phyloP scores from a whole-genome alignment of 2,888 invertebrate genomes.

The Atrina japonica region DNA sequence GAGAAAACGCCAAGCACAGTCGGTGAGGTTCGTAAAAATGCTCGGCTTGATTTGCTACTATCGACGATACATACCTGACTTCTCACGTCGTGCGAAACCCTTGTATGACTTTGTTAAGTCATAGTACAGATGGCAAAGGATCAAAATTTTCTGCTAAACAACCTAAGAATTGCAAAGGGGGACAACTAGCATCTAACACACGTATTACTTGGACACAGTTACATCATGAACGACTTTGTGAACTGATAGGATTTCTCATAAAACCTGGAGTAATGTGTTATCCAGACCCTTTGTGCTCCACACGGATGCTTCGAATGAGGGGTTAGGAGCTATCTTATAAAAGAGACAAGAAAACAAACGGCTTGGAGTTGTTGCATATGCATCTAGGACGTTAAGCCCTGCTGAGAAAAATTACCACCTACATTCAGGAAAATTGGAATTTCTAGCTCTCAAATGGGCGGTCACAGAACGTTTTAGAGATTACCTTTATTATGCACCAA shows the following conservation, averaged over 20 bases:
- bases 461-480: constrained; percentile 44
- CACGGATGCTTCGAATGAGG: constrained; percentile 26
- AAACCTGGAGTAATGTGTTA: constrained; percentile 34
- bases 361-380: constrained; percentile 50
- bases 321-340: constrained; percentile 32
- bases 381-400: constrained; percentile 52
- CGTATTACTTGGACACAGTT: constrained; percentile 21
- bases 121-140: no score
- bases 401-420: constrained; percentile 55
- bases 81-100: constrained; percentile 31
- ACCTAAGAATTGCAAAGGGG: neutral
- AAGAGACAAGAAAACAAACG: constrained; percentile 26
- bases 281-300: constrained; percentile 33
- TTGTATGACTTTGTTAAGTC: constrained; percentile 44
- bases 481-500: constrained; percentile 42
- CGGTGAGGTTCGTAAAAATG: no score
- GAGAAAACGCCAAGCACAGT: no score
- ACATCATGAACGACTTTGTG: constrained; percentile 18
- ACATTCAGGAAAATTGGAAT: constrained; percentile 50
- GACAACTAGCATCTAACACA: constrained; percentile 22
- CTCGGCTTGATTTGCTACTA: constrained; percentile 43
- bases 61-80: constrained; percentile 43
- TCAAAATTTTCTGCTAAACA: constrained; percentile 23
- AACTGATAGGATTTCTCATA: constrained; percentile 15
- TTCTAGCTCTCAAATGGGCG: constrained; percentile 43